Evolutionary conservation across 2,797 vertebrate genomes (phyloP), one percentile per base, ranked within the genome.

Genomic region (Synanceia verrucosa): DNA sequence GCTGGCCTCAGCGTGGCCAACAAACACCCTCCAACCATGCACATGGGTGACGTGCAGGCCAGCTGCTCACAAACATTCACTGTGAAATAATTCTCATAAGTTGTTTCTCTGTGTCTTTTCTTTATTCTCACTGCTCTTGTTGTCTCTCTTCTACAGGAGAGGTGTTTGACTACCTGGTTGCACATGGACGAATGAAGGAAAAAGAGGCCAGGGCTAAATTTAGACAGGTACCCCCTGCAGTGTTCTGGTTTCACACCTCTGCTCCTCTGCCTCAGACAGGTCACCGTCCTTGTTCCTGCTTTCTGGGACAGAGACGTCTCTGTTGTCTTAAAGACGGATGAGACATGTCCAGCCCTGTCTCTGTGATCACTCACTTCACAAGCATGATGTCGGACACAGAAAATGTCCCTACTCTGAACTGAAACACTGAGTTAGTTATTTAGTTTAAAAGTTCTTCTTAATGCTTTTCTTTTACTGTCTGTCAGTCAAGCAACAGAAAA

Each of bases 181-280:
- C 97, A 88, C 97, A 98, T 86, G 97, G 97, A 94, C 95, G 97
- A 93, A 98, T 98, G 97, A 98, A 98, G 94, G 97, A 98, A 94
- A 98, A 98, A 83, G 97, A 98, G 94, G 97, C 97, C 91, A 96
- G 97, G 92, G 93, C 97, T 94, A 98, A 98, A 94, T 98, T 98
- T 95, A 96, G 97, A 96, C 97, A 98, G 96, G 97, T 98, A 96
- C 89, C 91, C 74, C 84, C 84, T 78, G 85, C 92, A 89, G 86
- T 84, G 88, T 85, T 88, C 90, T 75, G 86, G 70, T 88, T 90
- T 89, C 82, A 82, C 88, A 84, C 84, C 90, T 85, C 86, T 86
- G 77, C 73, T 78, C 81, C 67, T 67, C 63, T 19, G 21, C 44
- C 65, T 66, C 82, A 76, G 65, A 79, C 79, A 33, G 63, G 41